Conservation (phyloP, 1,140 invertebrate genomes). For the Lepidurus apus region DNA sequence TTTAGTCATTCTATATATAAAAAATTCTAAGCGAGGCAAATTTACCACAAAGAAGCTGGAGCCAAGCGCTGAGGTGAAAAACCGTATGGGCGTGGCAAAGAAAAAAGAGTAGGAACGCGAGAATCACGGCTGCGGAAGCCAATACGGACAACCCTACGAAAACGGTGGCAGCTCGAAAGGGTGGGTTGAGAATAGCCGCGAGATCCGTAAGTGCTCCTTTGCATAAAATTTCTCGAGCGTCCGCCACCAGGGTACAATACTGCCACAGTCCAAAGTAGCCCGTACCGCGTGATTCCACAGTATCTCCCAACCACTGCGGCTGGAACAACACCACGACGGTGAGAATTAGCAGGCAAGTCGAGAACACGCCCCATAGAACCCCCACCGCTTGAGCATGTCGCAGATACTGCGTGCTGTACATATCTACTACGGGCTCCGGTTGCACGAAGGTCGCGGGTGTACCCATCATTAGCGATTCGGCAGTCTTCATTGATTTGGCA, state of each 20-base stretch:
- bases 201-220: constrained; percentile 78
- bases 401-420: constrained; percentile 87
- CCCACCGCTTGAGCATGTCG: constrained; percentile 94
- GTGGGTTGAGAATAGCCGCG: constrained; percentile 68
- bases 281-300: constrained; percentile 69
- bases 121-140: constrained; percentile 75
- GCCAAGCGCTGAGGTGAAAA: constrained; percentile 86
- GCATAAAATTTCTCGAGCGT: constrained; percentile 57
- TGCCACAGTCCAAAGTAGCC: constrained; percentile 91
- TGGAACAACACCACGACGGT: constrained; percentile 89
- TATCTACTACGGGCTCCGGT: constrained; percentile 45
- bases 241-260: constrained; percentile 57
- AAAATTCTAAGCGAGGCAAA: constrained; percentile 33
- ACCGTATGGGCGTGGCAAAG: constrained; percentile 90
- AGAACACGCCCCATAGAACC: constrained; percentile 79
- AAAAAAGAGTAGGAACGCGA: constrained; percentile 85
- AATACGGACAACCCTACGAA: constrained; percentile 80
- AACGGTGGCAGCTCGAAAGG: constrained; percentile 73
- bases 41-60: constrained; percentile 88
- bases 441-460: constrained; percentile 1
- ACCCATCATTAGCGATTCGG: constrained; percentile 1
- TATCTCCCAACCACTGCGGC: constrained; percentile 84
- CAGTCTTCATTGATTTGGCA: neutral
- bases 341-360: constrained; percentile 93
- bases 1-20: constrained; percentile 1